A percentile compares a stretch with the other conserved stretches of the same genome.
Conservation (phyloP, 2,113 vertebrate genomes). For the Chlorodrepanis virens region DNA sequence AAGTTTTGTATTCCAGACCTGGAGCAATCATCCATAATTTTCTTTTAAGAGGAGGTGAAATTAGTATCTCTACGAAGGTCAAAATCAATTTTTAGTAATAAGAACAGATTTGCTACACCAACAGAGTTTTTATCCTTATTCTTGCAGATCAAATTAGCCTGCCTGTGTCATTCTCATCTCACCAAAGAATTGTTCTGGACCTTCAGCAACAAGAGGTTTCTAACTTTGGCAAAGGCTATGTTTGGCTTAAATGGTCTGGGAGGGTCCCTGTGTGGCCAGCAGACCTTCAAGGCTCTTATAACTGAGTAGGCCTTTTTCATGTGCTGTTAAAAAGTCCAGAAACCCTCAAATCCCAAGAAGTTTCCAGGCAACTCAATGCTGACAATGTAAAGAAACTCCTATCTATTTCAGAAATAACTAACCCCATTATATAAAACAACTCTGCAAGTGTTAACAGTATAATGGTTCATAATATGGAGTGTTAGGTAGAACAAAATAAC, state of each 20-base stretch:
- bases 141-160: background rate
- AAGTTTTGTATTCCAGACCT: background rate
- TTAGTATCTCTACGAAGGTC: background rate
- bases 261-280: background rate
- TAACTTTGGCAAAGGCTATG: background rate
- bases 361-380: background rate
- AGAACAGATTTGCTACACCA: background rate
- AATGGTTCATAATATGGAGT: background rate
- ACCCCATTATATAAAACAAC: background rate
- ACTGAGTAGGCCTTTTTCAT: background rate
- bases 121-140: background rate
- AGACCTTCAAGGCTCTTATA: background rate
- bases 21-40: background rate
- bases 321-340: background rate
- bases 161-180: background rate
- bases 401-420: background rate
- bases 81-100: constrained; percentile 10
- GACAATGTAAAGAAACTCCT: background rate
- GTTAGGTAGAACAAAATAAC: background rate
- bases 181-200: background rate
- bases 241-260: background rate
- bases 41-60: background rate
- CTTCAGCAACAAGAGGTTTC: background rate
- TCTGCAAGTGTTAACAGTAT: background rate
- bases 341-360: background rate